Evolutionary conservation across 2,888 invertebrate species (phyloP).

Genomic region (Dolomedes plantarius): DNA sequence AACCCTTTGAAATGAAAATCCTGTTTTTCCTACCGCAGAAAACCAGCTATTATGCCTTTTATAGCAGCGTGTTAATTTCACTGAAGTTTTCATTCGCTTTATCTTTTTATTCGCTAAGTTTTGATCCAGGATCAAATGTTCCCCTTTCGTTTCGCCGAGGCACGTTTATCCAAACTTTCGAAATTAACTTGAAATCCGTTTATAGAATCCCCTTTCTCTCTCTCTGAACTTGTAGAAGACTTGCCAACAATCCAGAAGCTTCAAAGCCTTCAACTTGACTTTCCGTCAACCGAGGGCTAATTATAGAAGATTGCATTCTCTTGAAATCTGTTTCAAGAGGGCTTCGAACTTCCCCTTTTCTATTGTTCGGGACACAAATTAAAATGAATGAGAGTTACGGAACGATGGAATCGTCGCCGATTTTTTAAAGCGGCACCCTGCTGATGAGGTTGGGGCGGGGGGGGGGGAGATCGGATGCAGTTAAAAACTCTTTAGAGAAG

Average conservation of each 20-base stretch:
- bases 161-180: background rate
- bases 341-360: conserved; percentile 13
- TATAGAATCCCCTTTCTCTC: conserved; percentile 11
- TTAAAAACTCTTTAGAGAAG: too few species aligned
- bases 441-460: too few species aligned
- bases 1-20: too few species aligned
- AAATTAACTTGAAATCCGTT: conserved; percentile 16
- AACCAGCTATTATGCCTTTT: too few species aligned
- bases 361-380: background rate
- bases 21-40: too few species aligned
- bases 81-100: too few species aligned
- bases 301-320: background rate
- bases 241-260: conserved; percentile 5
- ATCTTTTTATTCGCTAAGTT: too few species aligned
- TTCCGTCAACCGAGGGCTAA: background rate
- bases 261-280: conserved; percentile 30
- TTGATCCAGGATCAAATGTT: background rate
- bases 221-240: background rate
- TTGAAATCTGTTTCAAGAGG: background rate
- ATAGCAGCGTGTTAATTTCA: too few species aligned
- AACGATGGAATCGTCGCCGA: too few species aligned
- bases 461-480: too few species aligned
- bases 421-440: too few species aligned
- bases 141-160: background rate
- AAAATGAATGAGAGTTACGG: too few species aligned